These are phyloP conservation scores for Valencia hispanica DNA, from an alignment of 2,797 vertebrate species.

Conservation along the genomic window DNA sequence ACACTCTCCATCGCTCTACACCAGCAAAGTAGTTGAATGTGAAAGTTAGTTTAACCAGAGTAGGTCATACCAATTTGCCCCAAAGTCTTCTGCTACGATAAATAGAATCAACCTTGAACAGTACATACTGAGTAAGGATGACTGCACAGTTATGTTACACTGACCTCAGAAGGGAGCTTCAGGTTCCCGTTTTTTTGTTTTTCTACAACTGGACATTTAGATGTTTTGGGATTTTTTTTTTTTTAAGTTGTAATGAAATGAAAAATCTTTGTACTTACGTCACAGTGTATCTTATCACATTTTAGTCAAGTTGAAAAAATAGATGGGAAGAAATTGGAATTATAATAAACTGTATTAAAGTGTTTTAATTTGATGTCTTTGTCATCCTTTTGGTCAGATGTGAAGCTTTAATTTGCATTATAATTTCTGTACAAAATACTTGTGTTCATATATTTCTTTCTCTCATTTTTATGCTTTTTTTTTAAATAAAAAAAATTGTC, in stretches of 20 bases:
- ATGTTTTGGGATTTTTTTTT: constrained; percentile 28
- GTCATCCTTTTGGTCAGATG: constrained; percentile 66
- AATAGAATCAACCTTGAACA: constrained; percentile 27
- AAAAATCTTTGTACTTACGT: constrained; percentile 51
- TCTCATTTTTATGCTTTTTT: constrained; percentile 60
- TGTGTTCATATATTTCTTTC: constrained; percentile 72
- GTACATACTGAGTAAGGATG: constrained; percentile 32
- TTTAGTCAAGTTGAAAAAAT: neutral
- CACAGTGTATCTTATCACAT: constrained; percentile 3
- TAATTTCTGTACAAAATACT: constrained; percentile 74
- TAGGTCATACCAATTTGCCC: constrained; percentile 26
- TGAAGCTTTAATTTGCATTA: constrained; percentile 80
- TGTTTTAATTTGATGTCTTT: constrained; percentile 71
- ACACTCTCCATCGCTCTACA: constrained; percentile 26
- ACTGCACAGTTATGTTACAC: constrained; percentile 45
- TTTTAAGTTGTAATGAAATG: constrained; percentile 42
- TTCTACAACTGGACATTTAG: constrained; percentile 56
- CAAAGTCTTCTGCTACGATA: constrained; percentile 37
- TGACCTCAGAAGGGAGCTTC: constrained; percentile 61
- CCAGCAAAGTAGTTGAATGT: constrained; percentile 51
- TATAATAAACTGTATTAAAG: constrained; percentile 57
- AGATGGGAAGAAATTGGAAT: constrained; percentile 66
- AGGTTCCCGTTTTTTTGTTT: constrained; percentile 44
- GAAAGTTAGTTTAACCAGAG: constrained; percentile 25
- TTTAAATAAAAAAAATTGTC: constrained; percentile 58